Conservation (phyloP, 2,113 vertebrate genomes). For the Oxygymnocypris stewartii region DNA sequence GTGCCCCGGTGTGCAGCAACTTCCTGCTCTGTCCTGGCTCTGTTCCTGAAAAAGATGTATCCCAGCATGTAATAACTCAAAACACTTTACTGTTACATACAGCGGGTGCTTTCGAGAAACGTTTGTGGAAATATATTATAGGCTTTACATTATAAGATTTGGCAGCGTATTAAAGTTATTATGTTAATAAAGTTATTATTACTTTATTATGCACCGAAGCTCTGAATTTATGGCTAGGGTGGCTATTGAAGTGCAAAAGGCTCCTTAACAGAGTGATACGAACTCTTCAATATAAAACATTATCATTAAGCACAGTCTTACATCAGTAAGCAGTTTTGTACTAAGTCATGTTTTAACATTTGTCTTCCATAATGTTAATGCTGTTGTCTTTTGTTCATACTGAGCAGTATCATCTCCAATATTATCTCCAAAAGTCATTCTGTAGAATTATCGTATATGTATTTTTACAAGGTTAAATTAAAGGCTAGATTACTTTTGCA, state of each 20-base stretch:
- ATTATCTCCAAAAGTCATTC: background rate
- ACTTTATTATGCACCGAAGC: background rate
- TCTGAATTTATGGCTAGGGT: background rate
- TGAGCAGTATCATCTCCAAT: background rate
- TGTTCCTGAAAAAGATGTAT: background rate
- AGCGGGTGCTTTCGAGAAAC: background rate
- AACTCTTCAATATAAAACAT: background rate
- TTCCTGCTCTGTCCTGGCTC: conserved; percentile 42
- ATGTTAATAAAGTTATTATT: background rate
- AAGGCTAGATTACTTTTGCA: too few relatives aligned
- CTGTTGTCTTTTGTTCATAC: background rate
- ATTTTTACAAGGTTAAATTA: background rate
- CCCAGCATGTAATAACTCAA: background rate
- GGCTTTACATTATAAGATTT: background rate
- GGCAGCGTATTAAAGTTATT: background rate
- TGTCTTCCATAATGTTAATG: background rate
- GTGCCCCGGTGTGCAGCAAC: background rate
- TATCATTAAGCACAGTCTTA: background rate
- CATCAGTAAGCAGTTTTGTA: background rate
- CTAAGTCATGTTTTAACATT: background rate
- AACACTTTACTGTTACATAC: background rate
- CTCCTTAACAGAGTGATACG: background rate
- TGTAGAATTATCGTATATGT: background rate
- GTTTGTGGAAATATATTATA: background rate
- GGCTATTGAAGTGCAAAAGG: background rate